These are phyloP conservation scores for Stegophylla sp. DNA, from an alignment of 2,888 invertebrate species.

Conservation along the genomic window DNA sequence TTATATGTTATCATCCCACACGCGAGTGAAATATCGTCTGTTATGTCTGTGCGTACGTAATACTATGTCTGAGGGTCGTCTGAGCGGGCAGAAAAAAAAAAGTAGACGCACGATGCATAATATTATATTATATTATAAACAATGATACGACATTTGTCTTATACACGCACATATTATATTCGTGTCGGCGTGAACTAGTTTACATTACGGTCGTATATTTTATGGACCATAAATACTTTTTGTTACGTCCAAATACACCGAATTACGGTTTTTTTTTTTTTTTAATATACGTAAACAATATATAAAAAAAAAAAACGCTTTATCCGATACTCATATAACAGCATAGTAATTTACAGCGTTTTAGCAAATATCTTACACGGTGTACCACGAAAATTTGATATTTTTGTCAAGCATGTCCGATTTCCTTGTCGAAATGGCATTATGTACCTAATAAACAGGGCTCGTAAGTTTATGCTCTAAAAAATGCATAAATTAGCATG, in stretches of 20 bases:
- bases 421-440: too few relatives aligned
- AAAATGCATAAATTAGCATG: too few relatives aligned
- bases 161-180: too few relatives aligned
- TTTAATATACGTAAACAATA: slow-evolving; percentile 18
- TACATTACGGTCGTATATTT: slow-evolving; percentile 9
- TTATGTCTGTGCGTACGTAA: neutral
- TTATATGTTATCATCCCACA: neutral
- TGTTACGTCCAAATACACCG: slow-evolving; percentile 12
- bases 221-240: slow-evolving; percentile 37
- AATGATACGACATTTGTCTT: slow-evolving; percentile 31
- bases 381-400: too few relatives aligned
- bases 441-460: too few relatives aligned
- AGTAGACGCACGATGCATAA: neutral
- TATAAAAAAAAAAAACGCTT: neutral
- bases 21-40: neutral
- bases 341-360: too few relatives aligned
- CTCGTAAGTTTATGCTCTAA: too few relatives aligned
- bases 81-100: neutral
- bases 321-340: too few relatives aligned
- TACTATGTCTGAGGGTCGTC: slow-evolving; percentile 39
- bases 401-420: too few relatives aligned
- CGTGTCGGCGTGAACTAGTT: slow-evolving; percentile 1
- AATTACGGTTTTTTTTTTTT: slow-evolving; percentile 1
- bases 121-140: too few relatives aligned
- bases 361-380: too few relatives aligned